Evolutionary conservation across 2,888 invertebrate genomes (phyloP), one percentile per base, ranked within the genome.

Genomic region (Pollenia angustigena): DNA sequence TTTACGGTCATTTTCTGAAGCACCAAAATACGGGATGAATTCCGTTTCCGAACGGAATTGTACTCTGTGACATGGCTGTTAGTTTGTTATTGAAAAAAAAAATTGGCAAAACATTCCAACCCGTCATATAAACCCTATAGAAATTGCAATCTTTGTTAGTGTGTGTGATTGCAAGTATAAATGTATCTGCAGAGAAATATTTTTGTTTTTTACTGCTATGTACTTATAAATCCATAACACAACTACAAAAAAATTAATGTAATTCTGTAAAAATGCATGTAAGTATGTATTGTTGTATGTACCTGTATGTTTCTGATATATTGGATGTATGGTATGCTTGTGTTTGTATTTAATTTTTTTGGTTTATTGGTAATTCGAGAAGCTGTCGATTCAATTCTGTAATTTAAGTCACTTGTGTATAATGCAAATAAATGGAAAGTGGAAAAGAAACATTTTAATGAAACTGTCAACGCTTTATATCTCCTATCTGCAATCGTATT

Each of bases 351-450:
- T 32, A 2, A 2, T 32, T 32, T 32, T 6, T 0, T 32, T 56
- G 32, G 60, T 85, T 86, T 86, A 82, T 79, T 86, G 69, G 79
- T 86, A 80, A 82, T 86, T 74, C 82, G 75, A 85, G 82, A 46
- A 80, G 81, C 85, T 86, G 85, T 86, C 85, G 82, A 80, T 82
- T 86, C 79, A 80, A 86, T 86, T 86, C 79, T 82, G 85, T 86
- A 56, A 60, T 82, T 75, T 81, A 87, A 83, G 82, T 85, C 85
- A 86, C 85, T 80, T 75, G 74, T 82, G 84, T 85, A 84, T 85
- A 88, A 88, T 88, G 87, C 85, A 88, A 88, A 88, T 88, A 88
- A 81, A 88, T 88, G 85, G 88, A 85, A 74, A 85, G 85, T 85
- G 88, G 71, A 81, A 82, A 85, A 86, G 79, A 79, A 85, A 86